Evolutionary conservation across 2,797 vertebrate genomes (phyloP).

Genomic region (Enteromius paludinosus): DNA sequence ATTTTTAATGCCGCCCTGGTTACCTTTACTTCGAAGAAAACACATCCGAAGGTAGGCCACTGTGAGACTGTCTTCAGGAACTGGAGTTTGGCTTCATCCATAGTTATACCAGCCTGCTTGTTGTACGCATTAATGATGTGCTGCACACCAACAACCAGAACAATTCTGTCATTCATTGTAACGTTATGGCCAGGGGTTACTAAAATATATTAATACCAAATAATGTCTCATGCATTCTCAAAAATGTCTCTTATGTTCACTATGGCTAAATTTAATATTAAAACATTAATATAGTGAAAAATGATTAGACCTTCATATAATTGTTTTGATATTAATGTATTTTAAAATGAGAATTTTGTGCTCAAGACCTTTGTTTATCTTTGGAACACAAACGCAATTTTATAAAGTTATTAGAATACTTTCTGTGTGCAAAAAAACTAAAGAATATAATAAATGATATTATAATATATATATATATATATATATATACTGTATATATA

Average conservation of each 20-base stretch:
- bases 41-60: constrained; percentile 92
- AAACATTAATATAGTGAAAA: neutral
- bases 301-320: neutral
- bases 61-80: constrained; percentile 84
- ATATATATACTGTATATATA: no score
- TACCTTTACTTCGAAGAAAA: constrained; percentile 96
- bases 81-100: constrained; percentile 87
- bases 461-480: neutral
- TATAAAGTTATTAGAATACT: neutral
- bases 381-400: neutral
- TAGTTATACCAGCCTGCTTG: constrained; percentile 83
- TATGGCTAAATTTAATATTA: neutral
- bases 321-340: neutral
- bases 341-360: neutral
- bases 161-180: neutral
- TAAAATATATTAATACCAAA: neutral
- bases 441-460: neutral
- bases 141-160: constrained; percentile 68
- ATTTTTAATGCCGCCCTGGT: constrained; percentile 20
- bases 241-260: neutral
- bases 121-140: constrained; percentile 82
- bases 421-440: neutral
- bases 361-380: neutral
- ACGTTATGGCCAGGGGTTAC: neutral
- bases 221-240: neutral